A percentile compares a stretch with the other conserved stretches of the same genome.
These are phyloP conservation scores for Opisthocomus hoazin DNA, from an alignment of 2,113 vertebrate species.

Conservation along the genomic window DNA sequence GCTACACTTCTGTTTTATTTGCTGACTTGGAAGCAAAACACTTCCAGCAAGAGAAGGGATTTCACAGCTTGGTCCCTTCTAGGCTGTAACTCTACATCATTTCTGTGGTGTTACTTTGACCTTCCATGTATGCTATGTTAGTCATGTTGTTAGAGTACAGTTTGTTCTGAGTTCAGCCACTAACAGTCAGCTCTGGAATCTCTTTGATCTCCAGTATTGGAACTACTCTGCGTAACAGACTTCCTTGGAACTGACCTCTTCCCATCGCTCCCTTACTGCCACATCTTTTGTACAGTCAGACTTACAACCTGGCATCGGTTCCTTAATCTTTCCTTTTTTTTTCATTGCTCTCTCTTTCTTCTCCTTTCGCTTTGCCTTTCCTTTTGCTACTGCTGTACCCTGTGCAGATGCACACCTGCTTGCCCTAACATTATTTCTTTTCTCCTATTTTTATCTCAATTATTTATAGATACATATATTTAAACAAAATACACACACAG, in stretches of 20 bases:
- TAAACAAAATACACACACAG: not conserved
- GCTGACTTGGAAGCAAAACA: not conserved
- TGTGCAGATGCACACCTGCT: not conserved
- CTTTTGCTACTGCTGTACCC: not conserved
- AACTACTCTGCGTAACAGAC: not conserved
- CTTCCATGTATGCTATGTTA: accelerated
- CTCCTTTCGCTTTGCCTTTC: not conserved
- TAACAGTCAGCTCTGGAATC: not conserved
- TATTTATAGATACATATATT: not conserved
- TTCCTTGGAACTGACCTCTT: not conserved
- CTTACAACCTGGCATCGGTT: not conserved
- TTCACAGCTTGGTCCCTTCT: not conserved
- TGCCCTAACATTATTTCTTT: not conserved
- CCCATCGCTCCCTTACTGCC: not conserved
- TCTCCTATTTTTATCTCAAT: not conserved
- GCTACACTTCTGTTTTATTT: not conserved
- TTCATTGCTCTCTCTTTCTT: not conserved
- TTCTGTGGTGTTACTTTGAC: not conserved
- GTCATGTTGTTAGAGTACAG: not conserved
- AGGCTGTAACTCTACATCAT: not conserved
- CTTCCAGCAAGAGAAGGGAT: not conserved
- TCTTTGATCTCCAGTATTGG: not conserved
- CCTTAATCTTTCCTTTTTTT: not conserved
- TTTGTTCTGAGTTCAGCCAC: not conserved
- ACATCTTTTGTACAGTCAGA: not conserved